These are phyloP conservation scores for Penaeus monodon DNA, from an alignment of 2,888 invertebrate genomes.

Conservation along the genomic window DNA sequence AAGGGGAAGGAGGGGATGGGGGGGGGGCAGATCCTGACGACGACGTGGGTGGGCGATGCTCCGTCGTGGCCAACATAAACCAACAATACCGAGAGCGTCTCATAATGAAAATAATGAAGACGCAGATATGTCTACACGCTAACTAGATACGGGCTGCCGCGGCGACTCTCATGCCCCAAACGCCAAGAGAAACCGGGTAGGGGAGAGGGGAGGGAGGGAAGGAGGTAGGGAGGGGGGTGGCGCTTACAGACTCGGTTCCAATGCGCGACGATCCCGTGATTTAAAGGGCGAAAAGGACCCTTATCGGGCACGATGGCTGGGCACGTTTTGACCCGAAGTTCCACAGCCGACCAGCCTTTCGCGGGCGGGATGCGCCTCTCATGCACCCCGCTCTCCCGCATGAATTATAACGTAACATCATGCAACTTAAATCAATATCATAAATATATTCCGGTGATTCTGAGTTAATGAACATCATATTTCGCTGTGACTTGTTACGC, in stretches of 20 bases:
- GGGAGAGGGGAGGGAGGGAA: too few species aligned
- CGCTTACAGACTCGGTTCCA: too few species aligned
- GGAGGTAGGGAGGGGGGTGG: too few species aligned
- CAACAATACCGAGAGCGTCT: slow-evolving; percentile 24
- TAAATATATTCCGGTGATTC: slow-evolving; percentile 25
- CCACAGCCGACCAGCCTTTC: neutral
- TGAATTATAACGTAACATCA: slow-evolving; percentile 27
- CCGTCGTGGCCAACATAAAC: slow-evolving; percentile 6
- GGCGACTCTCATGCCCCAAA: slow-evolving; percentile 1
- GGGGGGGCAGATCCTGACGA: too few species aligned
- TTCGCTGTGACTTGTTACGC: neutral
- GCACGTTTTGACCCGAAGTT: neutral
- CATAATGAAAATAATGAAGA: slow-evolving; percentile 35
- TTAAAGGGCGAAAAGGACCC: neutral
- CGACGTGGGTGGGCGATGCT: slow-evolving; percentile 21
- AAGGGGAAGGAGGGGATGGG: too few species aligned
- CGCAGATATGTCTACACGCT: slow-evolving; percentile 34
- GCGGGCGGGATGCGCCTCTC: slow-evolving; percentile 15
- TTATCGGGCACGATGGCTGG: neutral
- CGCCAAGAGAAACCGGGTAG: too few species aligned
- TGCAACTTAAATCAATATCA: slow-evolving; percentile 34
- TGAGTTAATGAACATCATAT: slow-evolving; percentile 29
- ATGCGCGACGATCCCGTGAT: too few species aligned
- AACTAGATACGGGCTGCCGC: slow-evolving; percentile 29
- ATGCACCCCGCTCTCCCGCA: slow-evolving; percentile 17